Evolutionary conservation across 2,113 vertebrate genomes (phyloP), one percentile per base, ranked within the genome.

Genomic region (Eulemur macaco): DNA sequence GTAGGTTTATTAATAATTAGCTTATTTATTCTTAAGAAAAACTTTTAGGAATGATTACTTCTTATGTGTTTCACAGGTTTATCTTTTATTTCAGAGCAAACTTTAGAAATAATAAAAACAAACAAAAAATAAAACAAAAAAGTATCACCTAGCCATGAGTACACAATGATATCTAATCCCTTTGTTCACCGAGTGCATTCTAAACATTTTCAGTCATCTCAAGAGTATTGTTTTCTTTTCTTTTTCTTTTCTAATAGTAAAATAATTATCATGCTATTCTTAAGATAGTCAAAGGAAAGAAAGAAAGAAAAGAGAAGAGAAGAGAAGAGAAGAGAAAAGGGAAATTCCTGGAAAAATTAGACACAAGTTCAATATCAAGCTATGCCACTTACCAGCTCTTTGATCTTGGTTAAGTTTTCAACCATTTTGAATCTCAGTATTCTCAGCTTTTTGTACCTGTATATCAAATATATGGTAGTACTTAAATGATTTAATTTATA

Each of bases 151-250:
- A 25, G 3, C 47, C 11, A 91, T 68, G 47, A 45, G 14, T 15
- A 74, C 15, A 42, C 3, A 74, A 47, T 66, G 5, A 58, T 66
- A 58, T 42, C 8, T 42, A 71, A 42, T n/a, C 8, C 9, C 1
- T 81, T 64, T 45, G 27, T 50, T 74, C 39, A 60, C 8, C 18
- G 9, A 52, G n/a, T 89, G 10, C 27, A 45, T 56, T 52, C 34
- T 76, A 52, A 89, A 92, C 11, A 39, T 74, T 68, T 85, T 68
- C 17, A 52, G 20, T 66, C 15, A 82, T 69, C n/a, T 95, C 34
- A 45, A 54, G 37, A 81, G 3, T 8, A 80, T 82, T 13, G 31
- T 2, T 12, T 78, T 56, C 21, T 31, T 64, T 47, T 64, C 27
- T 23, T 60, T 52, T 54, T 42, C 21, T 71, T 71, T 74, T 74